These are phyloP conservation scores for Hypomecis punctinalis DNA, from an alignment of 2,888 invertebrate species.

Conservation along the genomic window DNA sequence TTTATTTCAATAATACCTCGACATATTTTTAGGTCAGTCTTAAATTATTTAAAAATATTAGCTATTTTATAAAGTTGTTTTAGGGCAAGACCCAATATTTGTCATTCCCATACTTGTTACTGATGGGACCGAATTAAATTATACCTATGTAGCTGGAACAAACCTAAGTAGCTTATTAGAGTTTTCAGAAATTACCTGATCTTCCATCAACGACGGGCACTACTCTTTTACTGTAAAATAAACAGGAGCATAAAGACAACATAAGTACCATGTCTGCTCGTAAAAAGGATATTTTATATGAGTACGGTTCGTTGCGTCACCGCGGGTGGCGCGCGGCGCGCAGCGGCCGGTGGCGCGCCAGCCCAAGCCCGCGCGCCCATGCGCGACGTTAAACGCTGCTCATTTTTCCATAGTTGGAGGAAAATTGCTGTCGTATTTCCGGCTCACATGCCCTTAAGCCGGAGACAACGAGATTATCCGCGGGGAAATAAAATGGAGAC, in stretches of 20 bases:
- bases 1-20: no score
- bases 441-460: constrained; percentile 81
- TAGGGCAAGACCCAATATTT: no score
- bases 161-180: no score
- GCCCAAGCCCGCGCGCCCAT: constrained; percentile 66
- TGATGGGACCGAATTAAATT: neutral
- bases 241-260: constrained; percentile 44
- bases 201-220: neutral
- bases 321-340: constrained; percentile 43
- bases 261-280: constrained; percentile 46
- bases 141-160: neutral
- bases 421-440: constrained; percentile 83
- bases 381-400: constrained; percentile 76
- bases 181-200: neutral
- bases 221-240: constrained; percentile 35
- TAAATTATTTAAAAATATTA: no score
- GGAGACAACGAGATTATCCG: constrained; percentile 83
- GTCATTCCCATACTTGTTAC: no score
- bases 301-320: constrained; percentile 54
- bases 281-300: constrained; percentile 54
- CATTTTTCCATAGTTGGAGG: constrained; percentile 82
- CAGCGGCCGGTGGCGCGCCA: constrained; percentile 37
- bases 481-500: constrained; percentile 80
- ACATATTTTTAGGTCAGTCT: no score
- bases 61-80: no score